Conservation (phyloP, 2,888 invertebrate genomes). For the Parapristionchus giblindavisi region DNA sequence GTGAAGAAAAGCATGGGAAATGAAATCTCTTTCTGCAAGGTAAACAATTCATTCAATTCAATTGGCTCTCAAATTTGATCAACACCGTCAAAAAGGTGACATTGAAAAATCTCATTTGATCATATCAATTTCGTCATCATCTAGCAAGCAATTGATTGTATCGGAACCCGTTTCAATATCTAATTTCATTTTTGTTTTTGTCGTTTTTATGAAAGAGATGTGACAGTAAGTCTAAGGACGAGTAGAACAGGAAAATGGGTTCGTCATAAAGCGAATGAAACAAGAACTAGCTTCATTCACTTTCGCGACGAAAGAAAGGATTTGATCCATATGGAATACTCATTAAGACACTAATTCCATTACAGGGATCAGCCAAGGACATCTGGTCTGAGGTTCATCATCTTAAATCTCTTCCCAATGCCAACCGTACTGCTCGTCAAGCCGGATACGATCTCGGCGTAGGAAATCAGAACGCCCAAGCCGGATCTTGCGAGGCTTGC, state of each 20-base stretch:
- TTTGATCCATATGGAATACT: neutral
- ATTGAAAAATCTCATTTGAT: neutral
- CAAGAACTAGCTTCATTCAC: constrained; percentile 30
- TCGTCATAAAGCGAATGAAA: neutral
- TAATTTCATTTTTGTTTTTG: neutral
- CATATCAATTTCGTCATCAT: neutral
- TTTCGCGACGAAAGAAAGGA: constrained; percentile 22
- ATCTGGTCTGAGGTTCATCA: constrained; percentile 46
- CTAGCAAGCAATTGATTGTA: too few species aligned
- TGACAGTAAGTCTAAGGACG: neutral
- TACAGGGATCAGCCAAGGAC: constrained; percentile 39
- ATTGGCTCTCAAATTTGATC: neutral
- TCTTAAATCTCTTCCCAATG: constrained; percentile 51
- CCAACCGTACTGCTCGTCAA: constrained; percentile 59
- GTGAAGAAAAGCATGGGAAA: constrained; percentile 64
- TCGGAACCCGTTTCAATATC: too few species aligned
- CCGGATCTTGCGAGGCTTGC: constrained; percentile 45
- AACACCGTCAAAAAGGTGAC: neutral
- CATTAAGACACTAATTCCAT: neutral
- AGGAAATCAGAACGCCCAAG: constrained; percentile 39
- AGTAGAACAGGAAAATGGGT: neutral
- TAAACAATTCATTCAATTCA: constrained; percentile 14
- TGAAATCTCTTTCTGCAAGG: constrained; percentile 67
- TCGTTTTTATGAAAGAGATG: constrained; percentile 25
- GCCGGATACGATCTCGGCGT: constrained; percentile 45